A percentile compares a stretch with the other conserved stretches of the same genome.
These are phyloP conservation scores for Atrichornis clamosus DNA, from an alignment of 2,113 vertebrate genomes.

Conservation along the genomic window DNA sequence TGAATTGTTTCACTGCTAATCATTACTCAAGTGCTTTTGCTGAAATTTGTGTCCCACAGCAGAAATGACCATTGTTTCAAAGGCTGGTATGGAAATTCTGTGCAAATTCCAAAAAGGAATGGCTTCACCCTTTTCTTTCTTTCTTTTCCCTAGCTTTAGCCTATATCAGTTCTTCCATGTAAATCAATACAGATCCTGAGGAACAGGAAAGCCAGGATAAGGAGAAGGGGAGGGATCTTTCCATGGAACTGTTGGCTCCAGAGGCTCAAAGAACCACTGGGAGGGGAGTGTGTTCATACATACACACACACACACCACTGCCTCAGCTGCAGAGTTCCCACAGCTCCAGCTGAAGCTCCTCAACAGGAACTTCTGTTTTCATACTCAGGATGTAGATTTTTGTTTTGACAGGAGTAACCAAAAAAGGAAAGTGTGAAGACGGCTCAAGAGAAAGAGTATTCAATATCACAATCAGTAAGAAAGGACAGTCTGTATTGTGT, in stretches of 20 bases:
- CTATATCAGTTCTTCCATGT: neutral
- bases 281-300: too few species aligned
- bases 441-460: neutral
- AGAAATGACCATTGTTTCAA: neutral
- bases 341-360: constrained; percentile 23
- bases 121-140: neutral
- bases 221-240: neutral
- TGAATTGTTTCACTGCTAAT: neutral
- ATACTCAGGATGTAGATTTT: neutral
- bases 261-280: neutral
- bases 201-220: neutral
- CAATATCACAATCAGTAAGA: neutral
- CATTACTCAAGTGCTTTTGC: neutral
- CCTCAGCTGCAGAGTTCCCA: neutral
- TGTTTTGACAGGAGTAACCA: constrained; percentile 35
- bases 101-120: neutral
- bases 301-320: too few species aligned
- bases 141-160: neutral
- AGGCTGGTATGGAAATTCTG: neutral
- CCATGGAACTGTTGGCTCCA: neutral
- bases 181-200: neutral
- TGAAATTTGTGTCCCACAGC: neutral
- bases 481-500: neutral
- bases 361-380: constrained; percentile 22
- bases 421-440: constrained; percentile 26